These are phyloP conservation scores for Chalcosyrphus nemorum DNA, from an alignment of 2,888 invertebrate species.

Conservation along the genomic window DNA sequence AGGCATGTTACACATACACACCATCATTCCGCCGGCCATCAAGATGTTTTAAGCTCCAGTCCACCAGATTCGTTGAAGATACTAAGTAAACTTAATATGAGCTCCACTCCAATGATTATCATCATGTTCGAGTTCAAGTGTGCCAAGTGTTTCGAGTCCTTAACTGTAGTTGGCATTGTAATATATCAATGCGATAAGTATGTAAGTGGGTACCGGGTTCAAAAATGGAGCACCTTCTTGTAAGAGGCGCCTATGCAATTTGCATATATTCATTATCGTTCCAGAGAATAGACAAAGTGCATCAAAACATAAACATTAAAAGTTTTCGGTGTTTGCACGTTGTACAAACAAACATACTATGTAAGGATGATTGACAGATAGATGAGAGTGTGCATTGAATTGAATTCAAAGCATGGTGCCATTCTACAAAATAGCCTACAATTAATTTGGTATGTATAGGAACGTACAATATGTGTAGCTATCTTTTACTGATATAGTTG, in stretches of 20 bases:
- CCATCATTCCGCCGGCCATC: neutral
- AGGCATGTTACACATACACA: neutral
- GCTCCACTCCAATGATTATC: constrained; percentile 3
- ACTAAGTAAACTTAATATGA: neutral
- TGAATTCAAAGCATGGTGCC: too few relatives aligned
- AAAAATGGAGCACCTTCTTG: neutral
- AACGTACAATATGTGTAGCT: too few relatives aligned
- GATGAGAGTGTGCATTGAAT: too few relatives aligned
- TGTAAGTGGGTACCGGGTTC: neutral
- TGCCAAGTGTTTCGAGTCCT: neutral
- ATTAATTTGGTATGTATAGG: too few relatives aligned
- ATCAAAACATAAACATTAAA: too few relatives aligned
- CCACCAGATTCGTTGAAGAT: neutral
- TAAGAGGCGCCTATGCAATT: neutral
- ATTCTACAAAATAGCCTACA: too few relatives aligned
- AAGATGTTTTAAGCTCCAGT: neutral
- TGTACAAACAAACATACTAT: too few relatives aligned
- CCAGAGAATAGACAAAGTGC: too few relatives aligned
- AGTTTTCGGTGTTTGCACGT: too few relatives aligned
- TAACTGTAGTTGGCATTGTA: neutral
- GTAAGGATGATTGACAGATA: too few relatives aligned
- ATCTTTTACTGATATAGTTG: too few relatives aligned
- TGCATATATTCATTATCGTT: neutral
- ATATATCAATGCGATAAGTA: neutral
- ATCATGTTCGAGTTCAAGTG: neutral